phyloP scores from a whole-genome alignment of 35 echinoderm and acorn worm species.

The Chiridota heheva region DNA sequence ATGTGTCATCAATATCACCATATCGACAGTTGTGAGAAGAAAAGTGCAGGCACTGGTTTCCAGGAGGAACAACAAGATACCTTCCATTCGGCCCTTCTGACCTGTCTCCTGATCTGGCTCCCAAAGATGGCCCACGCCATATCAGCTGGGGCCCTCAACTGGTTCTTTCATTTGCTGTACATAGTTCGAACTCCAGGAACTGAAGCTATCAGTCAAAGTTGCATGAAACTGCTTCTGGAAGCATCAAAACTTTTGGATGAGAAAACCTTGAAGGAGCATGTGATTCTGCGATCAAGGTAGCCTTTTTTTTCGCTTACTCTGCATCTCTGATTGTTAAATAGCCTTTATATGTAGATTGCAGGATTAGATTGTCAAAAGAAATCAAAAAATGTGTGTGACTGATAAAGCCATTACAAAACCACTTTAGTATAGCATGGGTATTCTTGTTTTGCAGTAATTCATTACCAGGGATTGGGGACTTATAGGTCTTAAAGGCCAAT shows the following conservation, averaged over 20 bases:
- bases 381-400: not conserved
- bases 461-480: no score
- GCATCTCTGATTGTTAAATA: not conserved
- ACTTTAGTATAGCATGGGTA: no score
- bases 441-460: no score
- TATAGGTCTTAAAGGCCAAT: no score
- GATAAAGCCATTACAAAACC: no score
- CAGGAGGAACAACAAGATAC: slow-evolving; percentile 30
- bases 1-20: not conserved
- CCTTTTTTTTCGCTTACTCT: not conserved
- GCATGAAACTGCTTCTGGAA: slow-evolving; percentile 65
- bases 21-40: slow-evolving; percentile 23
- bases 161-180: slow-evolving; percentile 79
- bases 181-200: slow-evolving; percentile 70
- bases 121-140: slow-evolving; percentile 40
- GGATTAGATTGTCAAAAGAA: not conserved
- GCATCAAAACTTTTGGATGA: slow-evolving; percentile 78
- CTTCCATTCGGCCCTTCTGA: slow-evolving; percentile 55
- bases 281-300: slow-evolving; percentile 78
- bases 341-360: not conserved
- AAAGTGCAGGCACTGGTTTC: no score
- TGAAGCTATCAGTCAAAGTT: slow-evolving; percentile 61
- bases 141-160: slow-evolving; percentile 81
- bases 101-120: slow-evolving; percentile 63
- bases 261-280: slow-evolving; percentile 68